Base-by-base conservation (phyloP, 2,113 vertebrate genomes). In the Haliaeetus leucogaster region DNA sequence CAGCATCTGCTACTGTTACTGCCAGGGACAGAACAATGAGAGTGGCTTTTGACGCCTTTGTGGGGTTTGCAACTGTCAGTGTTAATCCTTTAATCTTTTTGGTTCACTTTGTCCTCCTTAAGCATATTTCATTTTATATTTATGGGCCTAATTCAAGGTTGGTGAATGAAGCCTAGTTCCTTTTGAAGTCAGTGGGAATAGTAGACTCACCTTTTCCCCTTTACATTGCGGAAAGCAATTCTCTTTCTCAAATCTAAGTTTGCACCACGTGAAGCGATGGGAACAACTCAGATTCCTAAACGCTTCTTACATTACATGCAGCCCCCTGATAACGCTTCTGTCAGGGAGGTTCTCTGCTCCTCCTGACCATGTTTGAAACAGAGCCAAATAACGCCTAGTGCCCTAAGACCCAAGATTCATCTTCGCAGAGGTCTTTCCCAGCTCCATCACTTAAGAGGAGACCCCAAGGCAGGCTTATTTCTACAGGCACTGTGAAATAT, bases 31-130 rank as follows among this genome's bases (percentile, higher is more conserved):
- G 59, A 94, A 86, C 55, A 92, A 81, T 59, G 29, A 62, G n/a
- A 83, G 38, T 50, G 59, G 13, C 47, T 86, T 92, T 90, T 92
- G 72, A 93, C 0, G 0, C n/a, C 59, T 78, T 66, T 84, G 80
- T 74, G 71, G 59, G 15, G 81, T 94, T 92, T 95, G 40, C 71
- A 89, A 92, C 58, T 48, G 13, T 81, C 55, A 89, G 25, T 71
- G 38, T 42, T 89, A 94, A 95, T 91, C 38, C 55, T 94, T 94
- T 95, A 89, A 89, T 91, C 38, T 71, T 91, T 96, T 71, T 38
- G 4, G 16, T 74, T 95, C 62, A 67, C 32, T 91, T 78, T 91
- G 68, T 86, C 77, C 43, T 86, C 63, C 82, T 74, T 78, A 84
- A 93, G 55, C 55, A 79, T 92, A 94, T 89, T 96, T 90, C 13